phyloP scores from a whole-genome alignment of 2,888 invertebrate genomes.

The Agriopis leucophaearia region DNA sequence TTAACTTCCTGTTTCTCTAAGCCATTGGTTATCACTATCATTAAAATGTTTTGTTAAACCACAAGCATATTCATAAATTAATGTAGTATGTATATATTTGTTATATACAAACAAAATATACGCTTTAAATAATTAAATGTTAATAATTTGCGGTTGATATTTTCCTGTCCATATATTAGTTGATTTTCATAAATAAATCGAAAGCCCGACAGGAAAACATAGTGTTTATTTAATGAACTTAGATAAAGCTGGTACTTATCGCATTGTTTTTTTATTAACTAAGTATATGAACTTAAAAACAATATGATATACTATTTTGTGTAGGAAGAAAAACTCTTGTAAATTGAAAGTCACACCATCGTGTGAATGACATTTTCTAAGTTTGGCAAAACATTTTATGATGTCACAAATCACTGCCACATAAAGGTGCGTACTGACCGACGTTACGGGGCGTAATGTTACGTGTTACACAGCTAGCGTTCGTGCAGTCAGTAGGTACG shows the following conservation, averaged over 20 bases:
- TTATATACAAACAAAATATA: neutral
- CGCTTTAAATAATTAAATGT: neutral
- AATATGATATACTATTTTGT: neutral
- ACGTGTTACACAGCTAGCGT: too few species aligned
- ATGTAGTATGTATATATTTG: neutral
- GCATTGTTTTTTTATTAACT: neutral
- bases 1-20: constrained; percentile 2
- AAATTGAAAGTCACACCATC: neutral
- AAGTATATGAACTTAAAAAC: too few species aligned
- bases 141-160: neutral
- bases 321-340: neutral
- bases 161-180: constrained; percentile 7
- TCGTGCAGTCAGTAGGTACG: too few species aligned
- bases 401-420: neutral
- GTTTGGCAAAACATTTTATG: neutral
- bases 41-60: neutral
- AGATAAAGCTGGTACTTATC: neutral
- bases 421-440: too few species aligned
- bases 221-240: constrained; percentile 7
- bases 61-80: neutral
- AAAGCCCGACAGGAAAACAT: constrained; percentile 10
- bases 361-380: too few species aligned
- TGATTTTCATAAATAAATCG: constrained; percentile 5
- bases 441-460: too few species aligned
- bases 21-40: neutral